These are phyloP conservation scores for Oostethus manadensis DNA, from an alignment of 2,113 vertebrate genomes.

Conservation along the genomic window DNA sequence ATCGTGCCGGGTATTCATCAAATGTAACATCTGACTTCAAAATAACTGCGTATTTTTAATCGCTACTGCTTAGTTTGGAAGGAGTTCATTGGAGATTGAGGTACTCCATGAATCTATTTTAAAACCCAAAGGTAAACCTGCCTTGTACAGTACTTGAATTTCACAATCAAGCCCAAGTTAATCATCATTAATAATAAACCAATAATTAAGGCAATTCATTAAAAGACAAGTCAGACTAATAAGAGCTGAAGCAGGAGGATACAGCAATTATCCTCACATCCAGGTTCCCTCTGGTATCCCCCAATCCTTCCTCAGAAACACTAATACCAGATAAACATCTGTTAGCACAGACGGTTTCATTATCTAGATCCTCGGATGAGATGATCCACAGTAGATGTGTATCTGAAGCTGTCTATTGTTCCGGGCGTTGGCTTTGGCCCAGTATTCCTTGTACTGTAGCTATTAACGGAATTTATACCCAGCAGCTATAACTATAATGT, in stretches of 20 bases:
- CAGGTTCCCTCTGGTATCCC: constrained; percentile 39
- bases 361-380: constrained; percentile 47
- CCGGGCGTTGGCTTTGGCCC: constrained; percentile 33
- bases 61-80: neutral
- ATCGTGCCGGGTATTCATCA: neutral
- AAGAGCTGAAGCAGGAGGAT: constrained; percentile 29
- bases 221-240: constrained; percentile 24
- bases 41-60: neutral
- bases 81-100: neutral
- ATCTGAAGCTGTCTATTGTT: constrained; percentile 42
- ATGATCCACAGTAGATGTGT: constrained; percentile 34
- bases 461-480: constrained; percentile 16
- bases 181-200: constrained; percentile 22
- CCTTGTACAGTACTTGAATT: neutral
- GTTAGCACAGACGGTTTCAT: constrained; percentile 61
- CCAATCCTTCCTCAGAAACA: constrained; percentile 38
- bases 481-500: constrained; percentile 1
- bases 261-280: constrained; percentile 43
- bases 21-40: neutral
- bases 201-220: constrained; percentile 27
- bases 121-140: neutral
- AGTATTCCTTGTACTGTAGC: constrained; percentile 22
- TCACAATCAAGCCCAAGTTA: constrained; percentile 3
- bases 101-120: neutral
- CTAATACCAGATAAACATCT: constrained; percentile 58